phyloP scores from a whole-genome alignment of 2,113 vertebrate species.

The Elaphurus davidianus region DNA sequence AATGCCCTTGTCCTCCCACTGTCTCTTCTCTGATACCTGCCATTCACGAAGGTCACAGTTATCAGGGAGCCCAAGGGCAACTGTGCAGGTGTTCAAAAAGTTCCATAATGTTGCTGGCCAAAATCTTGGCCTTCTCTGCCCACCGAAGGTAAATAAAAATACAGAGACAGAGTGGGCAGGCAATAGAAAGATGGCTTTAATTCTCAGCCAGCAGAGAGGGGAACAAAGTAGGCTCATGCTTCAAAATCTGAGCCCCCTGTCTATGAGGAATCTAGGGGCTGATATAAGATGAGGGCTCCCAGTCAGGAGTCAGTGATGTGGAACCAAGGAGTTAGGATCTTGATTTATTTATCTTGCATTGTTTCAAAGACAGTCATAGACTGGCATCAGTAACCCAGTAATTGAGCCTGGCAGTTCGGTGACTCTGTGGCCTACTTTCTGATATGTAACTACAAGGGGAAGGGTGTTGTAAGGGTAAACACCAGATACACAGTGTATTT shows the following conservation, averaged over 20 bases:
- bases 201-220: neutral
- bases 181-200: neutral
- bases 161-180: neutral
- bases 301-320: neutral
- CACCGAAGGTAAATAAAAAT: neutral
- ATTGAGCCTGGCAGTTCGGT: neutral
- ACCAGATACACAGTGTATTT: neutral
- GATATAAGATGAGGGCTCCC: neutral
- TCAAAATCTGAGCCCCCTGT: neutral
- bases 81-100: too few species aligned
- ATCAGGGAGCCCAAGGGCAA: too few species aligned
- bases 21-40: too few species aligned
- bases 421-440: neutral
- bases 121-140: neutral
- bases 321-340: neutral
- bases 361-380: neutral
- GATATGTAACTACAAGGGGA: neutral
- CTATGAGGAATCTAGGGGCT: neutral
- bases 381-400: neutral
- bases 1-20: too few species aligned
- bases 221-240: neutral
- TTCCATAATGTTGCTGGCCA: neutral
- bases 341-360: neutral
- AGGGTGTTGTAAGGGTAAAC: neutral
- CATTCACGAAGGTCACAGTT: too few species aligned